Base-by-base conservation (phyloP, 2,888 invertebrate genomes). In the Dasysyrphus albostriatus region DNA sequence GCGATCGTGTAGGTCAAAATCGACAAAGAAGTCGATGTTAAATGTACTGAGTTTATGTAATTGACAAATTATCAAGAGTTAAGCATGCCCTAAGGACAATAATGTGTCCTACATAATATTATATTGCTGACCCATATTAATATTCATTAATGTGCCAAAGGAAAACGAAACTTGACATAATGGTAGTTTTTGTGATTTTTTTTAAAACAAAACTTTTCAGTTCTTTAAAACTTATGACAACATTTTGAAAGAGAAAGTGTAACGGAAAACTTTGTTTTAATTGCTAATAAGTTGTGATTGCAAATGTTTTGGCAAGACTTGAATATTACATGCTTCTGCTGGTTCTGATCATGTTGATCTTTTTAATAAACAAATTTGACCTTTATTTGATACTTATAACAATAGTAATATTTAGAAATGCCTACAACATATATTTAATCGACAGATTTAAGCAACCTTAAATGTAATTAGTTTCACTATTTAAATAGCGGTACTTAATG, bases 41-140 rank as follows among this genome's bases (percentile, higher is more conserved):
- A 34, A 5, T 37, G 7, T 19, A 10, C 7, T 10, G 37, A 59
- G 9, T 59, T 59, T 42, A 58, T 70, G 61, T 63, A 65, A 85
- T 82, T 85, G 82, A 54, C 82, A 85, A 82, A 74, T 85, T 74
- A 56, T 85, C 69, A 56, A 47, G 29, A 63, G 85, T 73, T 81
- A 77, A 85, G 69, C 47, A 74, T 54, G 77, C 58, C 85, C 77
- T 32, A 14, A 47, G 69, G 73, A 42, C 16, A 49, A 24, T 24
- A 56, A 74, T 34, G 37, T 82, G 82, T 58, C 74, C 74, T 54
- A 74, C n/a, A n/a, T n/a, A n/a, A n/a, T 61, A 78, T 54, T 29
- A 3, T 58, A 70, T 34, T 24, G 19, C 61, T 85, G 82, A 74
- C 77, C 85, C 58, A 74, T 39, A 80, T 79, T 39, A 16, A 39